Base-by-base conservation (phyloP, 2,113 vertebrate genomes). In the Gavialis gangeticus region DNA sequence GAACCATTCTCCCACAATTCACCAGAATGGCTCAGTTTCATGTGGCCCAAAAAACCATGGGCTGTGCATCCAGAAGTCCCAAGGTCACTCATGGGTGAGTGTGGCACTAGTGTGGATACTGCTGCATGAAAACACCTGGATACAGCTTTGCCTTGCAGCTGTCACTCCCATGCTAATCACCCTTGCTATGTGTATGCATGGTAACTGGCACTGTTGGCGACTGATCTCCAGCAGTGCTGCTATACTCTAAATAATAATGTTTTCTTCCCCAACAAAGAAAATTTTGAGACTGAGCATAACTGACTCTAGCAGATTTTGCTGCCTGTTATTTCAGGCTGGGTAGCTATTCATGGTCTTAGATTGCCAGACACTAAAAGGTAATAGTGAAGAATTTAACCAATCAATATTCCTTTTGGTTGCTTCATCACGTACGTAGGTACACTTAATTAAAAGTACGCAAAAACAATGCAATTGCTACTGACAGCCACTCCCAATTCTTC, bases 401-500 rank as follows among this genome's bases (percentile, higher is more conserved):
- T 80, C 73, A 66, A 56, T 37, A 67, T 60, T 77, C 69, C 15
- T 55, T 64, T 12, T 12, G 71, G 56, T 27, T 59, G 19, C 71
- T 90, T 82, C 55, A 81, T 93, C 59, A 67, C 1, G 3, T 62
- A 67, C 1, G 3, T 62, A 77, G 76, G 18, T 57, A 64, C 0
- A 3, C 19, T 89, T 94, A 81, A 62, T 95, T 93, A 90, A 88
- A 90, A 76, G 30, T 13, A 91, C 57, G 18, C 56, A 87, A 94
- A 95, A 92, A 17, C 54, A 89, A 82, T 27, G 57, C 77, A 69
- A 67, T 79, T 88, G 83, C 80, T 91, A 92, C 90, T 88, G 82
- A 95, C 2, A 63, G 82, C 19, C 54, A 88, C 88, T 97, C 90
- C 93, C 46, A 76, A 18, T 75, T 94, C 90, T 96, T 85, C 6